Conservation (phyloP, 2,797 vertebrate genomes). For the Uromys caudimaculatus region DNA sequence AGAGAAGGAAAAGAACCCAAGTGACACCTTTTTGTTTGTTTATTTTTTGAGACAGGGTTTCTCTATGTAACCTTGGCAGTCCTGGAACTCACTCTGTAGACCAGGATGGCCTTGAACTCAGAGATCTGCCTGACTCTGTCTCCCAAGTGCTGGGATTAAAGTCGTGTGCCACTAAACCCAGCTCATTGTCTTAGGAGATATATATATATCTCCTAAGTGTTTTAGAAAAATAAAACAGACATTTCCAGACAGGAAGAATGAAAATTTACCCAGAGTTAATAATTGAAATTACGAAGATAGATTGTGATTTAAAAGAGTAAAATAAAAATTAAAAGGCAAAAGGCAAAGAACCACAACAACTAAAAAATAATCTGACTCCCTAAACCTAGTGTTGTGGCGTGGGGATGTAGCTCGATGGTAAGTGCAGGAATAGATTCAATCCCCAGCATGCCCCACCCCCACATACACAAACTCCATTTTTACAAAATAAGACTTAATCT, state of each 20-base stretch:
- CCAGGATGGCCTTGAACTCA: neutral
- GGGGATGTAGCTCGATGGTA: neutral
- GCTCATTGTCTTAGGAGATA: neutral
- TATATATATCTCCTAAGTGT: too few relatives aligned
- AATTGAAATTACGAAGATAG: constrained; percentile 25
- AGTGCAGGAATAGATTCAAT: neutral
- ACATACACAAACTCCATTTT: neutral
- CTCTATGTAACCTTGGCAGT: neutral
- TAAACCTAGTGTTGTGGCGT: neutral
- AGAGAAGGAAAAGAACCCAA: neutral
- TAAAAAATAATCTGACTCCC: neutral
- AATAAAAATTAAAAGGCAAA: neutral
- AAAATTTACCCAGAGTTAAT: neutral
- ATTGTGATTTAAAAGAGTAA: neutral
- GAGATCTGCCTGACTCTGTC: neutral
- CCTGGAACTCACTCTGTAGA: neutral
- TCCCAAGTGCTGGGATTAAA: neutral
- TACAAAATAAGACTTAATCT: neutral
- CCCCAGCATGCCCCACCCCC: too few relatives aligned
- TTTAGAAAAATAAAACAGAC: constrained; percentile 31
- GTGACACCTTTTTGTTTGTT: neutral
- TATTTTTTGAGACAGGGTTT: neutral
- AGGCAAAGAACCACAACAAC: neutral
- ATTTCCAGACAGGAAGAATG: neutral
- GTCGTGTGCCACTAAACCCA: neutral